Base-by-base conservation (phyloP, 2,113 vertebrate genomes). In the Cyprinodon tularosa region DNA sequence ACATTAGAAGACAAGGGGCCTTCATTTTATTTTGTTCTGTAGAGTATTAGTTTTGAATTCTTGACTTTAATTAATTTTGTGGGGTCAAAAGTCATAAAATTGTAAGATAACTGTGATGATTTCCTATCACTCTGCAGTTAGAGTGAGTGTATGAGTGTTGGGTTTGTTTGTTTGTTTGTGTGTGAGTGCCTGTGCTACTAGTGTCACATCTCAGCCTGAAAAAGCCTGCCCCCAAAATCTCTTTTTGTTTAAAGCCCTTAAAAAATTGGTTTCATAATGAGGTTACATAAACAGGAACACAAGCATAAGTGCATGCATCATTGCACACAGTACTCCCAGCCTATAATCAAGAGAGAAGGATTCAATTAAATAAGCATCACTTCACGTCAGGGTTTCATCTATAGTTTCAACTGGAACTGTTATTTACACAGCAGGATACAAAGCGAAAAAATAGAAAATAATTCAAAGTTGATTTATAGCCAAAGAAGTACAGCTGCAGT, bases 201-300 rank as follows among this genome's bases (percentile, higher is more conserved):
- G 29, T 76, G 80, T 66, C 3, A 12, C 47, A 71, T 77, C 62
- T 36, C 22, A 63, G 53, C 72, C 75, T 70, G 38, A 80, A 47
- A 11, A 20, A 15, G 57, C 57, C 60, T 45, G 22, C n/a, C n/a
- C 29, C 69, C 4, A 2, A 72, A 72, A 74, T 47, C 70, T 47
- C 39, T 66, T 77, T 15, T 78, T 62, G 44, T 81, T 15, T 72
- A 76, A n/a, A 22, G 39, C 76, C 29, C 3, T 38, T n/a, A 29
- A 5, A 71, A 68, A 76, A 82, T 80, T 69, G 68, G 72, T 86
- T 88, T 87, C 9, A 6, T 72, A 83, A 86, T 67, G 65, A 71
- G 67, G 62, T 89, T 89, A 80, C 42, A 57, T 82, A 86, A 88
- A 86, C 50, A 62, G 61, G n/a, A 67, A 72, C 68, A 74, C 11